phyloP scores from a whole-genome alignment of 2,113 vertebrate genomes.

The Pterocles orientalis region DNA sequence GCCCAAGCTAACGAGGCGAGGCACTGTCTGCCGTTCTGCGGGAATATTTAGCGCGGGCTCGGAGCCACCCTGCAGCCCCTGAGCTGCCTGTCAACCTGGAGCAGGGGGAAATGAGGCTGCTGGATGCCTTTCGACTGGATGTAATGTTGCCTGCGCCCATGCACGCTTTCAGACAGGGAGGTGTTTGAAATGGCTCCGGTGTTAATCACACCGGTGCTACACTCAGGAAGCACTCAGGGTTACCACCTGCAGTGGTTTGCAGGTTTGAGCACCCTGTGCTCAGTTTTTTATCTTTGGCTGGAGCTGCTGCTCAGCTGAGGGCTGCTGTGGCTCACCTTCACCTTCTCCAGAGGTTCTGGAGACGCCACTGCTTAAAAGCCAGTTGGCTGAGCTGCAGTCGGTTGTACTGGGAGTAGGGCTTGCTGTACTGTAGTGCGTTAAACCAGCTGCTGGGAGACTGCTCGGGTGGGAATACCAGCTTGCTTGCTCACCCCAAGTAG shows the following conservation, averaged over 20 bases:
- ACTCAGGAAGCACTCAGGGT: too few relatives aligned
- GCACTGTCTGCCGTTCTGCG: background rate
- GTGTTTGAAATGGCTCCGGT: background rate
- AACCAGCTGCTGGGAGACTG: background rate
- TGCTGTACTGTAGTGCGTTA: background rate
- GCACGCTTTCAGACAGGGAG: background rate
- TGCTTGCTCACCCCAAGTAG: background rate
- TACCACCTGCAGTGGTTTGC: background rate
- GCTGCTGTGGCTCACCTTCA: background rate
- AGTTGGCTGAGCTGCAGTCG: background rate
- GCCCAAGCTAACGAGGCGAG: background rate
- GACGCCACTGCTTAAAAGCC: background rate
- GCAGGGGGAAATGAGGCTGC: background rate
- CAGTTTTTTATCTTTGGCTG: background rate
- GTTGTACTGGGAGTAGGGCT: background rate
- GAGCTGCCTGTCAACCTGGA: background rate
- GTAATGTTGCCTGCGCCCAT: accelerated
- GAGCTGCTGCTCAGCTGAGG: background rate
- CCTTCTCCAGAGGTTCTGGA: background rate
- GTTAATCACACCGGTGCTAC: background rate
- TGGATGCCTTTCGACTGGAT: background rate
- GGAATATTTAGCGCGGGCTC: background rate
- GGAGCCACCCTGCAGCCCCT: background rate
- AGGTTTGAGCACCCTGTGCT: background rate
- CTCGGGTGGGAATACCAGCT: background rate